These are phyloP conservation scores for Dermatemys mawii DNA, from an alignment of 2,113 vertebrate species.

Conservation along the genomic window DNA sequence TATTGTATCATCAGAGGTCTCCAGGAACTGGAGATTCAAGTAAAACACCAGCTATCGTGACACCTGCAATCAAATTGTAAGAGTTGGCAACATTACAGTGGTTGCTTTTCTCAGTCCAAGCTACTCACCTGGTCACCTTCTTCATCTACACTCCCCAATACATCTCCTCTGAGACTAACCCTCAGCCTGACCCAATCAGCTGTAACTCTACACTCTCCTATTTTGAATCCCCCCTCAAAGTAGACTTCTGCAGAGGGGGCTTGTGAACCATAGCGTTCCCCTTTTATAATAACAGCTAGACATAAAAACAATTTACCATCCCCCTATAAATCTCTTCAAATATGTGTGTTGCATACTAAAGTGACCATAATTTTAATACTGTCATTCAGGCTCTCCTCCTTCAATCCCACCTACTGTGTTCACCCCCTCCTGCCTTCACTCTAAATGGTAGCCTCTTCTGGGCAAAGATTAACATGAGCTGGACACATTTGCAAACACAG, in stretches of 20 bases:
- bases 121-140: neutral
- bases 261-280: neutral
- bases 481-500: neutral
- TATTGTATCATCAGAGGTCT: neutral
- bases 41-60: neutral
- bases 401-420: neutral
- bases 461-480: neutral
- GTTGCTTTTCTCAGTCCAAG: neutral
- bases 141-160: neutral
- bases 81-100: neutral
- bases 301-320: neutral
- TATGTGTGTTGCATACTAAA: neutral
- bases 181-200: neutral
- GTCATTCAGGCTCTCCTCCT: neutral
- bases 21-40: neutral
- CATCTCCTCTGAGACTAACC: neutral
- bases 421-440: neutral
- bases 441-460: neutral
- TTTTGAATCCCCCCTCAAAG: neutral
- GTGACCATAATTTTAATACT: neutral
- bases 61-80: neutral
- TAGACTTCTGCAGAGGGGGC: neutral
- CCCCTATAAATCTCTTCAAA: neutral
- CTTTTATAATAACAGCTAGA: neutral
- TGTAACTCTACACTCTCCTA: neutral